Percentiles rank a stretch among this genome's conserved stretches.
These are phyloP conservation scores for Meandrina meandrites DNA, from an alignment of 92 coral and sea anemone genomes.

Conservation along the genomic window DNA sequence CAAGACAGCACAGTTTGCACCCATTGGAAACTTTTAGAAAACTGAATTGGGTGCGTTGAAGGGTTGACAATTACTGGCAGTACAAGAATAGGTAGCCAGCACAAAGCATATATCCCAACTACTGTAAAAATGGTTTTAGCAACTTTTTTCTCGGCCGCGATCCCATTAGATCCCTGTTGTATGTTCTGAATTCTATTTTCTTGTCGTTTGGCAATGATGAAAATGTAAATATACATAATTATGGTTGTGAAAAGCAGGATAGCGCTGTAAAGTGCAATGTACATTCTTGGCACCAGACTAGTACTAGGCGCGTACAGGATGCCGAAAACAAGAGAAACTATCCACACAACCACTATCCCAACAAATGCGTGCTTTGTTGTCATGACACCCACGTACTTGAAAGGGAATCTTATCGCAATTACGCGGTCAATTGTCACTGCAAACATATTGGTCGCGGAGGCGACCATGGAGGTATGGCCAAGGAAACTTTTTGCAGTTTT, in stretches of 20 bases:
- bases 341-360: constrained; percentile 44
- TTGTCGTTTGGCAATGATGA: constrained; percentile 52
- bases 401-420: constrained; percentile 54
- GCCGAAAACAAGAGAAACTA: constrained; percentile 25
- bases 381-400: constrained; percentile 33
- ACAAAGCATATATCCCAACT: constrained; percentile 28
- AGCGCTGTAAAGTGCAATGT: constrained; percentile 16
- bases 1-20: constrained; percentile 36
- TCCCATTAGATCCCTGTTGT: not conserved
- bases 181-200: constrained; percentile 37
- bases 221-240: constrained; percentile 48
- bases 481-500: constrained; percentile 24
- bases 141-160: constrained; percentile 30
- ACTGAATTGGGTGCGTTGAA: not conserved
- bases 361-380: constrained; percentile 28
- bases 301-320: not conserved
- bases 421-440: constrained; percentile 70
- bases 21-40: not conserved
- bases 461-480: constrained; percentile 55
- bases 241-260: constrained; percentile 30
- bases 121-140: constrained; percentile 44
- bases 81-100: constrained; percentile 26
- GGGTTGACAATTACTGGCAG: constrained; percentile 27
- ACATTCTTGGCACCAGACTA: not conserved
- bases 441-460: constrained; percentile 71